Percentiles rank a stretch among this genome's conserved stretches.
These are phyloP conservation scores for Poeciliopsis retropinna DNA, from an alignment of 2,113 vertebrate species.

Conservation along the genomic window DNA sequence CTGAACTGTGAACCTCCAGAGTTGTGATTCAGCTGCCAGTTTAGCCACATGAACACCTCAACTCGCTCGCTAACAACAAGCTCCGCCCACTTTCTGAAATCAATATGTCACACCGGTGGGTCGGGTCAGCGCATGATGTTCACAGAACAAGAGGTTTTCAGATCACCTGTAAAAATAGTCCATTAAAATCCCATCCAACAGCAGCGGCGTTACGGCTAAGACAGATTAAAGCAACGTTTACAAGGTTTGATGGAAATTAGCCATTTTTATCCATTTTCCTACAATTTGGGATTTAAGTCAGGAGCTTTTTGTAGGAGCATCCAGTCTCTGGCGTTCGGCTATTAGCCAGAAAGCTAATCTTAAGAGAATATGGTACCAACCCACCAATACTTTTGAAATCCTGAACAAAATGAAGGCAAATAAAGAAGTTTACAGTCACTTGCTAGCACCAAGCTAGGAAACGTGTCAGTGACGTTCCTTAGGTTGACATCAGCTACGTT, in stretches of 20 bases:
- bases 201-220: neutral
- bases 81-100: neutral
- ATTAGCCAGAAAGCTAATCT: no score
- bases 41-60: neutral
- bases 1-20: constrained; percentile 23
- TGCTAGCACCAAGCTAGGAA: no score
- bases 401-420: no score
- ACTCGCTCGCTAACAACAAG: neutral
- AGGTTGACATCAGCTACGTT: no score
- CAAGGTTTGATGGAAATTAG: neutral
- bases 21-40: constrained; percentile 8
- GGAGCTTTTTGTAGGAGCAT: no score
- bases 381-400: no score
- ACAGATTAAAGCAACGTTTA: neutral
- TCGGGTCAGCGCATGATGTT: neutral
- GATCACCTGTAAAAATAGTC: neutral
- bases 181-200: neutral
- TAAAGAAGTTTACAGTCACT: no score
- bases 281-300: neutral
- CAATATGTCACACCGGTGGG: neutral
- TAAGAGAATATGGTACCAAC: no score
- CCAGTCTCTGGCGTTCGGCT: no score
- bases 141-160: neutral
- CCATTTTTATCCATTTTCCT: neutral
- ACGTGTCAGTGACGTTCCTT: no score